A percentile compares a stretch with the other conserved stretches of the same genome.
phyloP scores from a whole-genome alignment of 2,797 vertebrate genomes.

The Knipowitschia caucasica region DNA sequence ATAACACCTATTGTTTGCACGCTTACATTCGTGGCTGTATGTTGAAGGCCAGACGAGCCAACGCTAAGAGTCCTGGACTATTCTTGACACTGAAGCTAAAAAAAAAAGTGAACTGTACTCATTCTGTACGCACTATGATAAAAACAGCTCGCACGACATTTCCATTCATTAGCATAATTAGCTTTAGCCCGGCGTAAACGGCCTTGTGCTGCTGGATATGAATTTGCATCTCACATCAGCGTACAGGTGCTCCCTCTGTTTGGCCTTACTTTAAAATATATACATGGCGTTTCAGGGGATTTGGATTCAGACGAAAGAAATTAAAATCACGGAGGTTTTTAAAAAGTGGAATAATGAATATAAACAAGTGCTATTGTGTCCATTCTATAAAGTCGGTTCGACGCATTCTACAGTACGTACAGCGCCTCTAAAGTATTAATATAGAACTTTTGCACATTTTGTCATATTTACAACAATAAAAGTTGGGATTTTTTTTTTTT shows the following conservation, averaged over 20 bases:
- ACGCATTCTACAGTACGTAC: too few relatives aligned
- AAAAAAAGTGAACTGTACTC: background rate
- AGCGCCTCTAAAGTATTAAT: too few relatives aligned
- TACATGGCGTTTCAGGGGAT: background rate
- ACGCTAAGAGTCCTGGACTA: background rate
- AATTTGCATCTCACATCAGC: background rate
- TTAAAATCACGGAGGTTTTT: too few relatives aligned
- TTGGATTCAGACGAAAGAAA: background rate
- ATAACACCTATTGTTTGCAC: too few relatives aligned
- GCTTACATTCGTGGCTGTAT: too few relatives aligned
- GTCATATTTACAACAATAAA: too few relatives aligned
- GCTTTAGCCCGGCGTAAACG: background rate
- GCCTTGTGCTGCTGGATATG: background rate
- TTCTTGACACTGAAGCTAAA: background rate
- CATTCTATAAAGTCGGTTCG: too few relatives aligned
- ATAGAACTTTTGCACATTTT: too few relatives aligned
- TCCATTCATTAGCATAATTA: conserved; percentile 9
- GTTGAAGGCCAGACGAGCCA: too few relatives aligned
- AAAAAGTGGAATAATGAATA: too few relatives aligned
- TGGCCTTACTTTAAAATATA: background rate
- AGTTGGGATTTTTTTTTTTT: too few relatives aligned
- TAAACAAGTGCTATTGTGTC: too few relatives aligned
- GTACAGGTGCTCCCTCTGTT: background rate
- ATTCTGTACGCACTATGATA: background rate
- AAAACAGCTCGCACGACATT: conserved; percentile 1